Evolutionary conservation across 2,888 invertebrate species (phyloP), one percentile per base, ranked within the genome.

Genomic region (Pteria penguin): DNA sequence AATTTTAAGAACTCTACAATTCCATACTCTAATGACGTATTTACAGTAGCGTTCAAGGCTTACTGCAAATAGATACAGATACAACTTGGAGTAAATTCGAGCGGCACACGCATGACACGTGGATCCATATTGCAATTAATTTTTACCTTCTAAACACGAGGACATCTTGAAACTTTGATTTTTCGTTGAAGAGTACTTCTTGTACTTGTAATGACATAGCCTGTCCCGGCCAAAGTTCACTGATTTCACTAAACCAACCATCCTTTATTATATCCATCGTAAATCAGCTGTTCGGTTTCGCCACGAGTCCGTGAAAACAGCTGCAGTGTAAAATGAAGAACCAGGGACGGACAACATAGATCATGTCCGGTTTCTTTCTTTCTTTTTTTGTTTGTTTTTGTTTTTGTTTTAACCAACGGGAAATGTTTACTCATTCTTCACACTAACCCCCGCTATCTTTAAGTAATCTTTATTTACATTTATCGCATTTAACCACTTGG

Each of bases 191-290:
- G 2, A 92, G 80, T 5, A 92, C 86, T 72, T 91, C 86, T 67
- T 91, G 89, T 4, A 92, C 89, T 80, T 91, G 77, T 11, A 92
- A 75, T 4, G 90, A 91, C 87, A 91, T 88, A 14, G 87, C 84
- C 78, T 92, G 91, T 0, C 92, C 92, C 0, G 91, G 90, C 92
- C 92, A 92, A 72, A 91, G 73, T 33, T 84, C 84, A 60, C 96
- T 97, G 14, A 96, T 93, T 93, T 99, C 98, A 85, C 96, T 96
- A 91, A 98, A 98, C 98, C 98, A 99, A 79, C 97, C 93, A 22
- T 93, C 96, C 78, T 84, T 84, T 61, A 89, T 78, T 4, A 70
- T 55, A 81, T 89, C 83, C 89, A 89, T 89, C 5, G 24, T 27
- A 11, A 52, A 66, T 31, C 33, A 58, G 69, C 60, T 61, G 24